These are phyloP conservation scores for Campylomormyrus numenius DNA, from an alignment of 2,113 vertebrate species.

Conservation along the genomic window DNA sequence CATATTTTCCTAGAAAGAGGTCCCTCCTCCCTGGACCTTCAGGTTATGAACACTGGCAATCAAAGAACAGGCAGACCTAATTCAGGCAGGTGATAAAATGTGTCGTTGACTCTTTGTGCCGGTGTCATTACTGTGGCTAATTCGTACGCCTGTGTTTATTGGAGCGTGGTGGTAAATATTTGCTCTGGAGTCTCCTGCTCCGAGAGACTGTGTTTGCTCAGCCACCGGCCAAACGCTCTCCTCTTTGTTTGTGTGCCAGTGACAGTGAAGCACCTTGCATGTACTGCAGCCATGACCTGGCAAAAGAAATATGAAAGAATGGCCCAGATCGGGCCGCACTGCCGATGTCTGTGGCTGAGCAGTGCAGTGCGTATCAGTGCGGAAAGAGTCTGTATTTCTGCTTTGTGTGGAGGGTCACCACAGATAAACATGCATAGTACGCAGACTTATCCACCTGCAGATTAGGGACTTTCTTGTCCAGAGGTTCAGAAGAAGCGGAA, in stretches of 20 bases:
- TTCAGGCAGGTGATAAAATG: constrained; percentile 56
- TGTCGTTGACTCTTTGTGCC: constrained; percentile 51
- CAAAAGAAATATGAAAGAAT: constrained; percentile 25
- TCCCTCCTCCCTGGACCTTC: neutral
- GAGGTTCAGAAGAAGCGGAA: neutral
- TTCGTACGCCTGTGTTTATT: constrained; percentile 44
- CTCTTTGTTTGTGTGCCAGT: constrained; percentile 1
- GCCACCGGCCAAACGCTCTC: neutral
- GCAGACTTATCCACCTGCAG: neutral
- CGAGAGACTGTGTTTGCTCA: constrained; percentile 53
- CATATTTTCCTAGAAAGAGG: neutral
- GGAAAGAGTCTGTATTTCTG: neutral
- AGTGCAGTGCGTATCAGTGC: neutral
- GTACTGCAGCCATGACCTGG: neutral
- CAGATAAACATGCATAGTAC: neutral
- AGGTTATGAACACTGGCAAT: constrained; percentile 35
- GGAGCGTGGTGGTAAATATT: constrained; percentile 59
- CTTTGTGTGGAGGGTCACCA: neutral
- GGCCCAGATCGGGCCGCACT: constrained; percentile 25
- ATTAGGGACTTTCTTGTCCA: neutral
- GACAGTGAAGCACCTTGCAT: neutral
- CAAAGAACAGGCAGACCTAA: constrained; percentile 51
- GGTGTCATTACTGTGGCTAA: constrained; percentile 48
- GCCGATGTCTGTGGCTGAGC: neutral
- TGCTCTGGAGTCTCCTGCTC: constrained; percentile 48